Base-by-base conservation (phyloP, 2,888 invertebrate genomes). In the Habrosyne pyritoides region DNA sequence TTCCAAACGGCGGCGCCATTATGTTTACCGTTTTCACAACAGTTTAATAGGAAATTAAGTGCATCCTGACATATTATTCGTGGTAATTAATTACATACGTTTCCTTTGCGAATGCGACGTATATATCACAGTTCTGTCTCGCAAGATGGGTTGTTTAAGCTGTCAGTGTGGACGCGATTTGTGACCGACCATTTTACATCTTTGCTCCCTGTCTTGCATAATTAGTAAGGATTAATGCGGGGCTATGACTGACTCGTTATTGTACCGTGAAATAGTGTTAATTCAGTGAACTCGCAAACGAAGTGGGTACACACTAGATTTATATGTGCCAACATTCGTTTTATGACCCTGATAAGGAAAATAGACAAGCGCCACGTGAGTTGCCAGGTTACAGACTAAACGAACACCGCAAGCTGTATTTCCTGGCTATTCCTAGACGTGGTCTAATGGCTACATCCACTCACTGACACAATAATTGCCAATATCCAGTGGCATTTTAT, bases 141-240 rank as follows among this genome's bases (percentile, higher is more conserved):
- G 69, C 80, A 79, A 81, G 90, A 89, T 88, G 87, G 89, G 83
- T 84, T 87, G 89, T 90, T 91, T 86, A 86, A 85, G 77, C 86
- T 89, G 91, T 91, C 91, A 89, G 81, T 85, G 85, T 68, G 84
- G 83, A 83, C 84, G 84, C 85, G 84, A 92, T 92, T 92, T 91
- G 91, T 91, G 89, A 79, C 78, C 87, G 81, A 79, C 84, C 87
- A 89, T 90, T 87, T 89, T 88, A 85, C 86, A 88, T 89, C 89
- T 89, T 87, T 85, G 85, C 89, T 87, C 84, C 83, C 75, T 84
- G 86, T 85, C 87, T 88, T 89, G 87, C 86, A 87, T 91, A 91
- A 92, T 91, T 91, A 91, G 89, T 85, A 77, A 83, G 86, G 86
- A 91, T 91, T 91, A 91, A 91, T 90, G 88, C 76, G 80, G 69